phyloP scores from a whole-genome alignment of 37 sponge, comb jelly and placozoan genomes.

The Crambe crambe region DNA sequence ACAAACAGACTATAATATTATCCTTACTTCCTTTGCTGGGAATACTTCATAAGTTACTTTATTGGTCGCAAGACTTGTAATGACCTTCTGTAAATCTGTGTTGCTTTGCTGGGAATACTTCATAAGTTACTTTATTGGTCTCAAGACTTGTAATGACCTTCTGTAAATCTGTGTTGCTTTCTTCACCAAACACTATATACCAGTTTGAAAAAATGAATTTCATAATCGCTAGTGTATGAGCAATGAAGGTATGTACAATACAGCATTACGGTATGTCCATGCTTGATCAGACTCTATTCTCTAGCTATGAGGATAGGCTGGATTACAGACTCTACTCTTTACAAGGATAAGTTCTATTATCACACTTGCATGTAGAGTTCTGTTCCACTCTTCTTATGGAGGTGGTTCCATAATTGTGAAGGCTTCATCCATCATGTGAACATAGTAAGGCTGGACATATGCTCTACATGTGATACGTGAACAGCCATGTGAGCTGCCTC shows the following conservation, averaged over 20 bases:
- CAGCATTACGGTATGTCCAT: too few species aligned
- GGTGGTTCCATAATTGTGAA: slow-evolving; percentile 70
- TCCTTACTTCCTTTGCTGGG: slow-evolving; percentile 18
- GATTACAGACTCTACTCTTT: too few species aligned
- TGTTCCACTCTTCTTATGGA: slow-evolving; percentile 64
- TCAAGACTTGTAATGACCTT: background rate
- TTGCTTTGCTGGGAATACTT: slow-evolving; percentile 15
- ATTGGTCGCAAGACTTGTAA: too few species aligned
- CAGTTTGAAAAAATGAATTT: slow-evolving; percentile 34
- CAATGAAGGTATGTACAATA: too few species aligned
- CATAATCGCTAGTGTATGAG: too few species aligned
- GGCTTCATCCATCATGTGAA: slow-evolving; percentile 83
- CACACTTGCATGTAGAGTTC: slow-evolving; percentile 56
- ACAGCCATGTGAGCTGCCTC: slow-evolving; percentile 90
- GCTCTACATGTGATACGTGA: slow-evolving; percentile 74
- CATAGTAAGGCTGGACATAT: slow-evolving; percentile 64
- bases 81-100: too few species aligned
- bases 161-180: background rate
- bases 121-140: background rate
- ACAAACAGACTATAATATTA: background rate
- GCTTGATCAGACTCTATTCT: too few species aligned
- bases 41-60: too few species aligned
- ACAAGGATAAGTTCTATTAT: too few species aligned
- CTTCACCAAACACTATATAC: slow-evolving; percentile 53
- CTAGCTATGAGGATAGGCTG: too few species aligned